Percentiles rank a stretch among this genome's conserved stretches.
phyloP scores from a whole-genome alignment of 1,140 invertebrate genomes.

The Atta cephalotes region DNA sequence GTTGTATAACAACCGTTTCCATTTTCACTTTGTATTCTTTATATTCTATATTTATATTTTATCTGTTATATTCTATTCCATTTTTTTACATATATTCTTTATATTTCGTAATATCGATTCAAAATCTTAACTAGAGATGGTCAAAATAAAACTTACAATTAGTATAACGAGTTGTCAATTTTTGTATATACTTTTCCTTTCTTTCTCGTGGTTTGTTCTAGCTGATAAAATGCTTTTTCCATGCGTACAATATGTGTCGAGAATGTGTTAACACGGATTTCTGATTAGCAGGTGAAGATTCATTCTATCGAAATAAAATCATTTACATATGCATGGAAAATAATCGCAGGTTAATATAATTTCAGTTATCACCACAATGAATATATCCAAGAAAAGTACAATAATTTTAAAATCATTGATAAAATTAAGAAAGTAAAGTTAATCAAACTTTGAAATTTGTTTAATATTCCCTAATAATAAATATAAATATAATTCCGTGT shows the following conservation, averaged over 20 bases:
- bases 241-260: neutral
- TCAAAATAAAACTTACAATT: neutral
- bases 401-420: neutral
- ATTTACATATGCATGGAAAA: conserved; percentile 1
- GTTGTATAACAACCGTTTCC: neutral
- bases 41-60: too few relatives aligned
- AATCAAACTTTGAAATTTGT: neutral
- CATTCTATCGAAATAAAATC: conserved; percentile 23
- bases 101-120: neutral
- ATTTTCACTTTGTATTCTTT: neutral
- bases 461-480: neutral
- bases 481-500: neutral
- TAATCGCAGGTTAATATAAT: neutral
- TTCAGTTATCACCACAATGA: neutral
- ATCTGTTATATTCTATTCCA: too few relatives aligned
- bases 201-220: neutral
- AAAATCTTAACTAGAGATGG: neutral
- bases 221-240: neutral
- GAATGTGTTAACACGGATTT: conserved; percentile 29
- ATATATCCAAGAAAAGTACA: neutral
- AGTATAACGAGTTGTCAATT: neutral
- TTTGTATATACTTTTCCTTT: neutral
- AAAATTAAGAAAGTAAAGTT: neutral
- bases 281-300: conserved; percentile 5
- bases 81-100: too few relatives aligned